These are phyloP conservation scores for Alosa alosa DNA, from an alignment of 2,113 vertebrate genomes.

Conservation along the genomic window DNA sequence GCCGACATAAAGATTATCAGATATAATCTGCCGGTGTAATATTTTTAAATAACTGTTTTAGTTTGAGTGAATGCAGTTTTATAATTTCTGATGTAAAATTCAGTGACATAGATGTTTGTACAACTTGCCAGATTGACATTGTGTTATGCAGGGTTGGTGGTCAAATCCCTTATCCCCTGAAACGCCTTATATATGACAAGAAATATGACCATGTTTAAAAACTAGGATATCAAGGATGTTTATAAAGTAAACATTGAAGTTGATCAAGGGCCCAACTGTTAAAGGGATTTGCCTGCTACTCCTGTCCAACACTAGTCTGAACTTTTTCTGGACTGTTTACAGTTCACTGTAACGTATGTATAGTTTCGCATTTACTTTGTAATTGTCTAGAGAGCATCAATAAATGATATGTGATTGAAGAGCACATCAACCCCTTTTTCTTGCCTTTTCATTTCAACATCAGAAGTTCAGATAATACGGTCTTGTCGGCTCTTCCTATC, in stretches of 20 bases:
- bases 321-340: slow-evolving; percentile 27
- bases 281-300: slow-evolving; percentile 28
- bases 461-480: background rate
- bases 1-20: background rate
- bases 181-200: background rate
- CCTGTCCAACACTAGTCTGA: slow-evolving; percentile 26
- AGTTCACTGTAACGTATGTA: slow-evolving; percentile 37
- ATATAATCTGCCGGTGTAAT: background rate
- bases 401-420: slow-evolving; percentile 42
- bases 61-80: background rate
- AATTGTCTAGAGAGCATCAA: slow-evolving; percentile 34
- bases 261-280: background rate
- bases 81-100: slow-evolving; percentile 23
- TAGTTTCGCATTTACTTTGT: slow-evolving; percentile 32
- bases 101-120: slow-evolving; percentile 17
- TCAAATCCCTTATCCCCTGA: slow-evolving; percentile 25
- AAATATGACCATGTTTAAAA: background rate
- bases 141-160: slow-evolving; percentile 19
- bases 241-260: background rate
- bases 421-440: background rate
- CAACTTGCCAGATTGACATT: slow-evolving; percentile 20
- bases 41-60: slow-evolving; percentile 29
- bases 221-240: background rate
- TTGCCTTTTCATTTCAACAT: background rate
- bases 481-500: background rate